Base-by-base conservation (phyloP, 92 coral and sea anemone genomes). In the Montipora capitata region DNA sequence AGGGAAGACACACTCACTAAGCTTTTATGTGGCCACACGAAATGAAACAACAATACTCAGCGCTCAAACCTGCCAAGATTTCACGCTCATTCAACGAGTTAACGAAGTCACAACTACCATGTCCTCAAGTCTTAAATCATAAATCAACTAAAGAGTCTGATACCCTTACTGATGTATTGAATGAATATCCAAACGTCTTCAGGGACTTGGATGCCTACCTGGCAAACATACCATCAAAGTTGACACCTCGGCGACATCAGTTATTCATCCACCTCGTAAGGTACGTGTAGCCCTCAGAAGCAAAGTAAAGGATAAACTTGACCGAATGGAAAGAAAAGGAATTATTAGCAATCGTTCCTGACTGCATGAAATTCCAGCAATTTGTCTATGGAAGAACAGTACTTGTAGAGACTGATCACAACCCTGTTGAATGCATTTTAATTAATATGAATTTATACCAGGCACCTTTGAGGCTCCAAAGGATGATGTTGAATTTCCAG, bases 191-290 rank as follows among this genome's bases (percentile, higher is more conserved):
- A 20, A 20, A 20, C 27, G 27, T 20, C 27, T 48, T 48, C 1
- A 54, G 7, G 88, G 72, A 1, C 72, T 74, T 2, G 88, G 83
- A 2, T 83, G 88, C 12, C 39, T 74, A 52, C 81, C 81, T 1
- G 87, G 87, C 10, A 68, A 82, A 82, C 77, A 92, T 82, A 84
- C 61, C 14, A 79, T 89, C 81, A 65, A 80, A 18, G 39, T 89
- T 7, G 88, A 85, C 68, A 45, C 84, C 39, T 44, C 17, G 35
- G 87, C 85, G 18, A n/a, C 70, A 12, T 82, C 91, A 7, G 91
- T 84, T 0, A 80, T 92, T 14, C 85, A 92, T 56, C 91, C 91
- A 16, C 88, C 91, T 56, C 67, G 87, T 17, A 87, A 88, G 79
- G 92, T 92, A 6, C 87, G 87, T 52, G 1, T 68, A 7, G 80